These are phyloP conservation scores for Cydia amplana DNA, from an alignment of 1,140 invertebrate genomes.

Conservation along the genomic window DNA sequence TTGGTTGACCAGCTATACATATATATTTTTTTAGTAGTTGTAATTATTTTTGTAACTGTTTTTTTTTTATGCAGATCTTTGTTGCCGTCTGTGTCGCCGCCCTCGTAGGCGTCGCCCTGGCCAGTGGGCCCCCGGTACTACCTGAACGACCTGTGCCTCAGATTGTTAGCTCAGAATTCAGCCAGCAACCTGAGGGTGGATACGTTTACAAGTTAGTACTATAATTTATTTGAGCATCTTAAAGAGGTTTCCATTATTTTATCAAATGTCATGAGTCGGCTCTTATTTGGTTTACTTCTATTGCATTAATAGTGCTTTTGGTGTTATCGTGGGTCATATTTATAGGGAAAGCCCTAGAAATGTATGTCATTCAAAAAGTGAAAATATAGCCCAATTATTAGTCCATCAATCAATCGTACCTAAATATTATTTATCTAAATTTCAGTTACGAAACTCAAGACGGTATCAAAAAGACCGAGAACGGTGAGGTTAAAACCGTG, in stretches of 20 bases:
- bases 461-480: constrained; percentile 57
- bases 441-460: constrained; percentile 71
- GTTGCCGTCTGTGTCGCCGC: constrained; percentile 57
- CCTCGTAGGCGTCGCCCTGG: constrained; percentile 57
- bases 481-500: constrained; percentile 62
- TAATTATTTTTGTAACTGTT: background rate
- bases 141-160: constrained; percentile 34
- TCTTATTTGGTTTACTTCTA: too few species aligned
- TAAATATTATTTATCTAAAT: background rate
- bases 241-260: constrained; percentile 35
- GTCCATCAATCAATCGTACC: too few species aligned
- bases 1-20: too few species aligned
- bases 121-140: constrained; percentile 48
- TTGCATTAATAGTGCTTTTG: too few species aligned
- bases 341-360: too few species aligned
- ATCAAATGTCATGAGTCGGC: too few species aligned
- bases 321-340: too few species aligned
- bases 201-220: constrained; percentile 60
- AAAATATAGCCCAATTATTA: too few species aligned
- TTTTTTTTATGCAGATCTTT: constrained; percentile 56
- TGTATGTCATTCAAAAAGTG: too few species aligned
- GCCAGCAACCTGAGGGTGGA: constrained; percentile 59
- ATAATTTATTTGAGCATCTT: constrained; percentile 26
- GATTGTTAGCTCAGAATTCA: constrained; percentile 65
- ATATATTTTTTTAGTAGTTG: too few species aligned